These are phyloP conservation scores for Acheta domesticus DNA, from an alignment of 2,888 invertebrate species.

Conservation along the genomic window DNA sequence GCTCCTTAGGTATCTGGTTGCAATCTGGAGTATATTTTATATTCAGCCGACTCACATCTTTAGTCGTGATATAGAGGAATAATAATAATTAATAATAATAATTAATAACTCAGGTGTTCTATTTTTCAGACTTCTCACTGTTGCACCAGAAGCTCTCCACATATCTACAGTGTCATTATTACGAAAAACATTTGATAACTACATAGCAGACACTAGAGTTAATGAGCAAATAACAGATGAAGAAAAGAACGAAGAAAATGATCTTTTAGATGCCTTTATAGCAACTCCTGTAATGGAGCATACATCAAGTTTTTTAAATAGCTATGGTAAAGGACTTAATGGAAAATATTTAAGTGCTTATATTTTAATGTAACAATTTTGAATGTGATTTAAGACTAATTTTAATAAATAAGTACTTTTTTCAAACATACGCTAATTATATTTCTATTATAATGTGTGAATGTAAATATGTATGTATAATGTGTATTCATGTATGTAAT, in stretches of 20 bases:
- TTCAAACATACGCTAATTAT: too few species aligned
- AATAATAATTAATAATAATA: too few species aligned
- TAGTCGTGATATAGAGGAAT: too few species aligned
- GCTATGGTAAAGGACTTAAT: constrained; percentile 51
- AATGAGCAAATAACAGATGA: constrained; percentile 70
- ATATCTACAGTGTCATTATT: constrained; percentile 73
- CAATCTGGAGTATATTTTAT: too few species aligned
- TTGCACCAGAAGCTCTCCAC: constrained; percentile 60
- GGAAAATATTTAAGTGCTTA: background rate
- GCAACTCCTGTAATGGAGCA: constrained; percentile 71
- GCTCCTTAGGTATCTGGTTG: too few species aligned
- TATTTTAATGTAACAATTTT: background rate
- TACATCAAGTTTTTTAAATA: constrained; percentile 62
- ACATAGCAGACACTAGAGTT: constrained; percentile 66
- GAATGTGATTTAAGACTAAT: background rate
- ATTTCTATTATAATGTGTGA: too few species aligned
- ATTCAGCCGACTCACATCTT: too few species aligned
- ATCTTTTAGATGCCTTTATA: constrained; percentile 73
- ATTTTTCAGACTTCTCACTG: constrained; percentile 60
- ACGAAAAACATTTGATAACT: constrained; percentile 74
- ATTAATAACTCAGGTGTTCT: too few species aligned
- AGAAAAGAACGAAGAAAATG: constrained; percentile 64
- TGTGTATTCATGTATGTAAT: background rate
- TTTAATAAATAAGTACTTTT: too few species aligned
- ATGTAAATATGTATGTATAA: too few species aligned